Percentiles rank a stretch among this genome's conserved stretches.
phyloP scores from a whole-genome alignment of 2,888 invertebrate genomes.

The Trypoxylon attenuatum region DNA sequence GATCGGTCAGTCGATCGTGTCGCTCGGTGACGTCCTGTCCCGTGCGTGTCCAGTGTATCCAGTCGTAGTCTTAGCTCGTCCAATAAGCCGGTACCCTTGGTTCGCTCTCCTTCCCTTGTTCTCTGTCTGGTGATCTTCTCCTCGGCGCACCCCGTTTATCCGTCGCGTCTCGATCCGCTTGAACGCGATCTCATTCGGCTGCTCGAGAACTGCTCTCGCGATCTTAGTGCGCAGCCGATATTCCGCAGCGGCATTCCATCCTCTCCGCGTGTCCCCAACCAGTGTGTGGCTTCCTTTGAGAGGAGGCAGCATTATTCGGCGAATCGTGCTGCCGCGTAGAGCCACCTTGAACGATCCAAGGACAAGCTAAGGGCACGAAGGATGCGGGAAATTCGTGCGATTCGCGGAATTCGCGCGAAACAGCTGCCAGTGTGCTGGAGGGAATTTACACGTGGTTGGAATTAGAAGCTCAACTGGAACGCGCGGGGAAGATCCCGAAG shows the following conservation, averaged over 20 bases:
- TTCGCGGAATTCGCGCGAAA: not conserved
- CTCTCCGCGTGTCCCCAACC: not conserved
- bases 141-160: too few relatives aligned
- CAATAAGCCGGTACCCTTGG: not conserved
- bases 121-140: too few relatives aligned
- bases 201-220: not conserved
- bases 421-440: not conserved
- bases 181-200: not conserved
- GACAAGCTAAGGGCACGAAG: too few relatives aligned
- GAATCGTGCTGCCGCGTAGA: not conserved
- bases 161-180: not conserved
- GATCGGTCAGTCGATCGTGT: constrained; percentile 59
- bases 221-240: not conserved
- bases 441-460: not conserved
- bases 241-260: not conserved
- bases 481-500: too few relatives aligned
- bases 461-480: too few relatives aligned
- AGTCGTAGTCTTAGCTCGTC: not conserved
- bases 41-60: not conserved
- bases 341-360: too few relatives aligned
- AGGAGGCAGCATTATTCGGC: not conserved
- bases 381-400: too few relatives aligned
- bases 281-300: not conserved
- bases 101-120: not conserved
- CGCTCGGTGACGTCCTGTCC: constrained; percentile 13